A percentile compares a stretch with the other conserved stretches of the same genome.
Evolutionary conservation across 2,797 vertebrate genomes (phyloP).

Genomic region (Sebastes hopkinsi): DNA sequence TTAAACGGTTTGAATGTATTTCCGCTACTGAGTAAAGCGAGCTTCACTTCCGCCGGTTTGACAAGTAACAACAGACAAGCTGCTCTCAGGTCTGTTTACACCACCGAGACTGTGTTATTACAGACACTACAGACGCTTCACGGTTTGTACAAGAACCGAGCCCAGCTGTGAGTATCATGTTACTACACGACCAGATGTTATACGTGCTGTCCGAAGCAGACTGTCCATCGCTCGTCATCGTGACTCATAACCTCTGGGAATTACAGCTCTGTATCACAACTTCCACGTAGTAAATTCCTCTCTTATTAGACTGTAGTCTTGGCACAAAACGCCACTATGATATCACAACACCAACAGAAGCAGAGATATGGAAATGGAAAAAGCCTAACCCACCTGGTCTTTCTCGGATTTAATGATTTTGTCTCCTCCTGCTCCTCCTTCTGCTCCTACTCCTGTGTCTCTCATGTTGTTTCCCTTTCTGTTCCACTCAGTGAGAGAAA

Average conservation of each 20-base stretch:
- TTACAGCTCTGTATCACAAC: background rate
- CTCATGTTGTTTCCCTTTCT: constrained; percentile 49
- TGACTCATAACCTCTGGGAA: background rate
- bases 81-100: background rate
- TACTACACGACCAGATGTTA: background rate
- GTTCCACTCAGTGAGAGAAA: background rate
- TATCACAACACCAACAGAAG: background rate
- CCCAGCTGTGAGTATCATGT: background rate
- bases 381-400: constrained; percentile 71
- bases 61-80: background rate
- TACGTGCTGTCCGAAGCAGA: background rate
- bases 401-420: constrained; percentile 62
- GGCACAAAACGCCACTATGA: too few relatives aligned
- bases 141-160: background rate
- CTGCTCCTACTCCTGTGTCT: constrained; percentile 40
- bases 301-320: fast-evolving
- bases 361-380: background rate
- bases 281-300: background rate
- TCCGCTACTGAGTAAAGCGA: background rate
- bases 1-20: background rate
- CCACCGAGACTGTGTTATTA: background rate
- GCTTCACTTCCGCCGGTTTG: constrained; percentile 9
- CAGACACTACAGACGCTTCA: background rate
- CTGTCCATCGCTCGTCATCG: background rate
- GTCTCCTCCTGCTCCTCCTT: constrained; percentile 26